Conservation (phyloP, 2,888 invertebrate species). For the Electrophaes corylata region DNA sequence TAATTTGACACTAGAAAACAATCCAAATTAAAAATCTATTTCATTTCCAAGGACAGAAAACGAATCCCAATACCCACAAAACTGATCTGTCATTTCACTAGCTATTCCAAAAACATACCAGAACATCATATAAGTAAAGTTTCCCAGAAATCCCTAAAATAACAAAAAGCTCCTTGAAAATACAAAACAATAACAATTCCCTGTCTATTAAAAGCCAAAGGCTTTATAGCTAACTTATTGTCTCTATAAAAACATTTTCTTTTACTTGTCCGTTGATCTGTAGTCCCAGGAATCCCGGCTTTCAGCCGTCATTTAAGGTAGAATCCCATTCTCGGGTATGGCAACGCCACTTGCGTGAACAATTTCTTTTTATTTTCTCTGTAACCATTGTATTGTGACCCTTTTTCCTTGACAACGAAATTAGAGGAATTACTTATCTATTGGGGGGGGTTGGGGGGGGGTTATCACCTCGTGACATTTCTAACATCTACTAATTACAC, state of each 20-base stretch:
- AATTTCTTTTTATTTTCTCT: constrained; percentile 62
- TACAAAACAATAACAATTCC: constrained; percentile 34
- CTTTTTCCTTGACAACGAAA: constrained; percentile 23
- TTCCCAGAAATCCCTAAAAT: background rate
- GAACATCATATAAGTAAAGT: no score
- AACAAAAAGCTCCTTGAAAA: background rate
- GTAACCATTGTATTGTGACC: constrained; percentile 27
- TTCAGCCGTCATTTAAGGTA: constrained; percentile 56
- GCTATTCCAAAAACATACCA: no score
- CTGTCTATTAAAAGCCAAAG: constrained; percentile 39
- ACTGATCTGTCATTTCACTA: no score
- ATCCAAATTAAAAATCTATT: no score
- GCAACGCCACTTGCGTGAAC: constrained; percentile 57
- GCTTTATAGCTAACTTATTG: constrained; percentile 54
- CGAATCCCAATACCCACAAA: no score
- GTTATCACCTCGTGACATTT: background rate
- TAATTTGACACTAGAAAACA: no score
- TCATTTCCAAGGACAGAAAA: no score
- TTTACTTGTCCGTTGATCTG: constrained; percentile 48
- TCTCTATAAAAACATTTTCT: constrained; percentile 61
- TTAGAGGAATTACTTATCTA: constrained; percentile 36
- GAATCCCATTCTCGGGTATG: constrained; percentile 64
- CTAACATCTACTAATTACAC: background rate
- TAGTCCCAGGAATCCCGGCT: constrained; percentile 50
- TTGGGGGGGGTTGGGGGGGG: background rate